Base-by-base conservation (phyloP, 2,797 vertebrate genomes). In the Melanotaenia trifasciata region DNA sequence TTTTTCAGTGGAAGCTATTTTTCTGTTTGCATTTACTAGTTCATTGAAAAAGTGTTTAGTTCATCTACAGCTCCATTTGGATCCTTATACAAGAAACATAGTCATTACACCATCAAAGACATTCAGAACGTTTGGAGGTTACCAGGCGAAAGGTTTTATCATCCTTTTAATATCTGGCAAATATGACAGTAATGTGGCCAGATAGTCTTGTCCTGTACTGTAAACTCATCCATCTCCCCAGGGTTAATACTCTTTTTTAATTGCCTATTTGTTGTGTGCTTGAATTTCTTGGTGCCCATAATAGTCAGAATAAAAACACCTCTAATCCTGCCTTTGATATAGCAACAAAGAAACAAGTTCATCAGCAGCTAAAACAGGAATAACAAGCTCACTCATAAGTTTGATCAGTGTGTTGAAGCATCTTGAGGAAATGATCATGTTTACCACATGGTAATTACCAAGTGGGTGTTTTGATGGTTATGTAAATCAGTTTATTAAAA, bases 401-500 rank as follows among this genome's bases (percentile, higher is more conserved):
- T 75, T 73, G 64, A 83, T 83, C 22, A 80, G 76, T 80, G 60
- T 76, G 77, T 83, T 83, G 67, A 81, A 74, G 71, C 75, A 73
- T 87, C 78, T 78, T 70, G 63, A 79, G 70, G 59, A 86, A 87
- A 88, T 85, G 57, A 80, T 47, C 47, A 59, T 87, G 84, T 90
- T 90, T 88, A 87, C 80, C 75, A 80, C 71, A 80, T 60, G 62
- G 53, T 84, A 88, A 91, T 89, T 84, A 81, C 57, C 58, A 78
- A 81, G 80, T 81, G 64, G 75, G 62, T 87, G 80, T 89, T 91
- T 86, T 91, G 83, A 87, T 88, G 75, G 56, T 78, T 83, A 88
- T 90, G 86, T 71, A 84, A 88, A 89, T 90, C 57, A 70, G 68
- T 83, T 83, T 87, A 87, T 89, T 85, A 88, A 87, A 83, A 85